phyloP scores from a whole-genome alignment of 2,888 invertebrate genomes.

The Trissoscelio sp. region DNA sequence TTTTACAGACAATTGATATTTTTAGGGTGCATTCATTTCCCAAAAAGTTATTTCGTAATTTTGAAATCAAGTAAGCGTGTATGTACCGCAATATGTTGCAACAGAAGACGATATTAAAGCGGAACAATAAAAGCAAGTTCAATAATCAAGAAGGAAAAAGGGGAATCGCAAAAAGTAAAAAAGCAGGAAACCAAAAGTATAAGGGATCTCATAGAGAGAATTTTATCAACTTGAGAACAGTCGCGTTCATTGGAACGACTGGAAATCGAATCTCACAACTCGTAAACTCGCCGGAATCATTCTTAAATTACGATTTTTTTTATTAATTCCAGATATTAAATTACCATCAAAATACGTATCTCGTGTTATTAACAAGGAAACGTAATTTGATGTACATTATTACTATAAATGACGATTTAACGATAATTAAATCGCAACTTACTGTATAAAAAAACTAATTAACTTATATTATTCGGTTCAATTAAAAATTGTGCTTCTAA shows the following conservation, averaged over 20 bases:
- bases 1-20: constrained; percentile 4
- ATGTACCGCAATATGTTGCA: constrained; percentile 48
- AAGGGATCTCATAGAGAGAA: constrained; percentile 44
- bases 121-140: constrained; percentile 58
- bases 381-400: neutral
- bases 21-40: neutral
- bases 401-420: too few relatives aligned
- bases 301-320: constrained; percentile 30
- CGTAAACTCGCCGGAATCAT: constrained; percentile 29
- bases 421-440: too few relatives aligned
- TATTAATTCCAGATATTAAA: constrained; percentile 33
- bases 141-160: constrained; percentile 49
- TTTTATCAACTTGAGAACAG: constrained; percentile 49
- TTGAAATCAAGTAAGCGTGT: constrained; percentile 22
- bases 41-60: constrained; percentile 24
- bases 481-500: too few relatives aligned
- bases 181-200: constrained; percentile 43
- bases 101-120: constrained; percentile 51
- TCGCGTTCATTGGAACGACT: constrained; percentile 34
- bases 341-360: constrained; percentile 1
- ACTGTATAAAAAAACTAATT: too few relatives aligned
- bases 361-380: neutral
- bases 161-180: constrained; percentile 31
- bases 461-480: too few relatives aligned
- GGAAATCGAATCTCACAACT: constrained; percentile 47